Percentiles rank a stretch among this genome's conserved stretches.
Evolutionary conservation across 2,113 vertebrate genomes (phyloP).

Genomic region (Sander lucioperca): DNA sequence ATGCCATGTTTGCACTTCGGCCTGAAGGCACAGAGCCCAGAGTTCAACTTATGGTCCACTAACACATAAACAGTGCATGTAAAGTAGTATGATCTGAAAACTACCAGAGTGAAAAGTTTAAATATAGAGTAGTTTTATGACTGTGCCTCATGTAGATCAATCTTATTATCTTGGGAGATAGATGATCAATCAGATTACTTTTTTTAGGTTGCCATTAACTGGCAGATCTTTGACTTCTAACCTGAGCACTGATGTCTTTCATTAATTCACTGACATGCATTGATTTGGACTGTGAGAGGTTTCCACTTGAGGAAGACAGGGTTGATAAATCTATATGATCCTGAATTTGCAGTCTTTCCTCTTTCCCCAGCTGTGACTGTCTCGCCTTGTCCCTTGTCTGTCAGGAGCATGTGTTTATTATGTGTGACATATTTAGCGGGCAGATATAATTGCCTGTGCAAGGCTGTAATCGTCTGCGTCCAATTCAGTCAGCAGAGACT

Average conservation of each 20-base stretch:
- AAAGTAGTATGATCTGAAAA: conserved; percentile 3
- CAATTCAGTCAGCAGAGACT: conserved; percentile 71
- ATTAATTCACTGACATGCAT: conserved; percentile 42
- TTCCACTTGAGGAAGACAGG: conserved; percentile 42
- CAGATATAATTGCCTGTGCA: conserved; percentile 78
- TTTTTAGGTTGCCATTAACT: conserved; percentile 12
- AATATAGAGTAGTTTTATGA: conserved; percentile 24
- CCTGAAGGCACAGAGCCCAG: conserved; percentile 45
- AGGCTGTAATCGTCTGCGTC: conserved; percentile 74
- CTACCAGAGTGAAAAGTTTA: not conserved
- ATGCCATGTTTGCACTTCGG: conserved; percentile 54
- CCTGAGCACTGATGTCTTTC: conserved; percentile 3
- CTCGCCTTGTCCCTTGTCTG: conserved; percentile 61
- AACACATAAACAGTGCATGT: conserved; percentile 16
- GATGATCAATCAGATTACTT: conserved; percentile 2
- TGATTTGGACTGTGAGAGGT: conserved; percentile 41
- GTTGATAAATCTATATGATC: conserved; percentile 52
- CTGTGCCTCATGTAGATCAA: not conserved
- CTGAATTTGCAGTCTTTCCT: conserved; percentile 46
- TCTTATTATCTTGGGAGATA: conserved; percentile 7
- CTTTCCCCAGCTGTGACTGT: conserved; percentile 46
- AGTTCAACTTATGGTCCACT: conserved; percentile 49
- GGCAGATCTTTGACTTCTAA: conserved; percentile 32
- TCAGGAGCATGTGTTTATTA: conserved; percentile 78
- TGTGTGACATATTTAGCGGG: conserved; percentile 81